Conservation (phyloP, 2,113 vertebrate species). For the Seriola quinqueradiata region DNA sequence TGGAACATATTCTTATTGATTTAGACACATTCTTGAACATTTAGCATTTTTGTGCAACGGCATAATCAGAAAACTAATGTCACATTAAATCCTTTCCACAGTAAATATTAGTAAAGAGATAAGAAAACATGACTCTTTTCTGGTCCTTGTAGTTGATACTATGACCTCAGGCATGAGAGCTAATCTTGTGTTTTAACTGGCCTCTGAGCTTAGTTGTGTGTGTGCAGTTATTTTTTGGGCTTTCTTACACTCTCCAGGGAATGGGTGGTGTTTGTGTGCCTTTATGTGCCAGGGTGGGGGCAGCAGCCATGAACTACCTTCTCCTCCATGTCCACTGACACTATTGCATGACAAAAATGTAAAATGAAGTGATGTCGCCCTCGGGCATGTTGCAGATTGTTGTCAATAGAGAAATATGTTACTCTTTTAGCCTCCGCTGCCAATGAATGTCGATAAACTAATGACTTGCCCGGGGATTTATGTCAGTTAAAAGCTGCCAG, state of each 20-base stretch:
- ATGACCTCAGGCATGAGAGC: constrained; percentile 9
- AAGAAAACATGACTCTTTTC: not conserved
- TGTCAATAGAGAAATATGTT: constrained; percentile 29
- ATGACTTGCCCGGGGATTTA: constrained; percentile 16
- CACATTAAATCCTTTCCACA: not conserved
- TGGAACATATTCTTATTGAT: not conserved
- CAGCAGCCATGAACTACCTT: constrained; percentile 32
- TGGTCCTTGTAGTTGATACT: not conserved
- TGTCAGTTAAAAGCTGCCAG: constrained; percentile 42
- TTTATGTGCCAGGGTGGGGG: constrained; percentile 40
- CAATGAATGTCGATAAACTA: constrained; percentile 40
- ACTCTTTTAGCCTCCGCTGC: constrained; percentile 11
- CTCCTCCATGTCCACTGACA: constrained; percentile 26
- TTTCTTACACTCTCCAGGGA: constrained; percentile 36
- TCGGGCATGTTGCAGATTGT: constrained; percentile 15
- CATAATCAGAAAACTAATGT: not conserved
- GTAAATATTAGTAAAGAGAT: not conserved
- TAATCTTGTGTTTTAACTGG: constrained; percentile 32
- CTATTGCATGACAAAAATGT: constrained; percentile 47
- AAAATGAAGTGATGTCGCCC: constrained; percentile 28
- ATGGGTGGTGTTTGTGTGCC: constrained; percentile 53
- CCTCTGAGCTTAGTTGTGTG: constrained; percentile 18
- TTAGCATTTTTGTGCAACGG: not conserved
- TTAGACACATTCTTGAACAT: not conserved
- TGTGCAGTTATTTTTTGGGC: constrained; percentile 56